Percentiles rank a stretch among this genome's conserved stretches.
Evolutionary conservation across 2,888 invertebrate genomes (phyloP).

Genomic region (Melikaiella ostensackeni): DNA sequence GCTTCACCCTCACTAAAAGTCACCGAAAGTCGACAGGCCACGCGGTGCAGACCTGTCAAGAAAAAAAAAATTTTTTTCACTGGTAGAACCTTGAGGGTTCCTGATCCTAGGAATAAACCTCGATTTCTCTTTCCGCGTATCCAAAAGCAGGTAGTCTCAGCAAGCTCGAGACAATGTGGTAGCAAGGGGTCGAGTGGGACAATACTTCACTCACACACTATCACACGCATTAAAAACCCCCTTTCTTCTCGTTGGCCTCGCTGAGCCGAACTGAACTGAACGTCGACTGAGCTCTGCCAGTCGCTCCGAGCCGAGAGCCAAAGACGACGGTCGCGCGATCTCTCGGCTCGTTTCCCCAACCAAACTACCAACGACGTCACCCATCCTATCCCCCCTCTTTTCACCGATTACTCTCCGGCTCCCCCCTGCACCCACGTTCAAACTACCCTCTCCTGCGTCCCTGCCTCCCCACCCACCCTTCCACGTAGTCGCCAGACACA

Average conservation of each 20-base stretch:
- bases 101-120: conserved; percentile 12
- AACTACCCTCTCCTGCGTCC: conserved; percentile 75
- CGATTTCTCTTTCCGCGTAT: conserved; percentile 44
- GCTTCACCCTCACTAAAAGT: conserved; percentile 33
- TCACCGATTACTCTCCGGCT: conserved; percentile 66
- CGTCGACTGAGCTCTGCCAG: conserved; percentile 80
- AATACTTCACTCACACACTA: conserved; percentile 61
- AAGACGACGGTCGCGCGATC: conserved; percentile 79
- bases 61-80: conserved; percentile 20
- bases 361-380: conserved; percentile 53
- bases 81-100: not conserved
- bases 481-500: conserved; percentile 62
- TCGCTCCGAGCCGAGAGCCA: conserved; percentile 76
- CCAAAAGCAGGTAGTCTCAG: conserved; percentile 47
- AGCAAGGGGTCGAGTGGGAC: conserved; percentile 46
- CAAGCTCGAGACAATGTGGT: conserved; percentile 50
- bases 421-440: conserved; percentile 64
- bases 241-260: conserved; percentile 75
- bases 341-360: conserved; percentile 75
- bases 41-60: conserved; percentile 20
- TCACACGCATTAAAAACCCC: conserved; percentile 65
- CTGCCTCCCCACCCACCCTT: conserved; percentile 77
- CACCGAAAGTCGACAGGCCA: not conserved
- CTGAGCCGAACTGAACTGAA: conserved; percentile 78
- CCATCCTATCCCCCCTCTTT: conserved; percentile 57